Conservation (phyloP, 2,113 vertebrate species). For the Cranoglanis bouderius region DNA sequence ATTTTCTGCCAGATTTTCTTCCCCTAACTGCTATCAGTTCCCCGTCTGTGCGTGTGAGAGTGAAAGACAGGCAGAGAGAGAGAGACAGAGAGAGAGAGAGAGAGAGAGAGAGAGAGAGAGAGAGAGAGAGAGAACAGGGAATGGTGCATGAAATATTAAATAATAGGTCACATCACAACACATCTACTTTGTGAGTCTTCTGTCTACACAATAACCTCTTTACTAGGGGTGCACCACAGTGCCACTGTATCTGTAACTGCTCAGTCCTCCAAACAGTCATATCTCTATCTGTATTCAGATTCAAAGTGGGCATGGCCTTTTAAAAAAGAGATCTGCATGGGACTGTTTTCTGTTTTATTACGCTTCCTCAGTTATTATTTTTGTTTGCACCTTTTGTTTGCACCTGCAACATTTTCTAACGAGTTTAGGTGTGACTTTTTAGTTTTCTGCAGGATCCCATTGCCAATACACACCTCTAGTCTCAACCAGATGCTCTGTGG, state of each 20-base stretch:
- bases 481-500: background rate
- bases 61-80: background rate
- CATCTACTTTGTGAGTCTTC: background rate
- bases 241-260: background rate
- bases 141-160: slow-evolving; percentile 6
- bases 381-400: background rate
- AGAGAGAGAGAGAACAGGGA: background rate
- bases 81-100: background rate
- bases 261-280: background rate
- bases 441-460: background rate
- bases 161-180: background rate
- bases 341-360: background rate
- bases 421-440: background rate
- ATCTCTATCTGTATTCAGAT: background rate
- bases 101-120: background rate
- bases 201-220: background rate
- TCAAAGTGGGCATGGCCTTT: background rate
- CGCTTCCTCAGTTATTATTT: background rate
- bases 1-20: slow-evolving; percentile 61
- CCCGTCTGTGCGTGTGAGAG: background rate
- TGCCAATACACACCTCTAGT: slow-evolving; percentile 3
- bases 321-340: background rate
- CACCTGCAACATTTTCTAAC: background rate
- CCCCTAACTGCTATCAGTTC: slow-evolving; percentile 37
- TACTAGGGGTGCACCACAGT: background rate